Conservation (phyloP, 53 echinoderm and acorn worm species). For the Pentamera pediparva region DNA sequence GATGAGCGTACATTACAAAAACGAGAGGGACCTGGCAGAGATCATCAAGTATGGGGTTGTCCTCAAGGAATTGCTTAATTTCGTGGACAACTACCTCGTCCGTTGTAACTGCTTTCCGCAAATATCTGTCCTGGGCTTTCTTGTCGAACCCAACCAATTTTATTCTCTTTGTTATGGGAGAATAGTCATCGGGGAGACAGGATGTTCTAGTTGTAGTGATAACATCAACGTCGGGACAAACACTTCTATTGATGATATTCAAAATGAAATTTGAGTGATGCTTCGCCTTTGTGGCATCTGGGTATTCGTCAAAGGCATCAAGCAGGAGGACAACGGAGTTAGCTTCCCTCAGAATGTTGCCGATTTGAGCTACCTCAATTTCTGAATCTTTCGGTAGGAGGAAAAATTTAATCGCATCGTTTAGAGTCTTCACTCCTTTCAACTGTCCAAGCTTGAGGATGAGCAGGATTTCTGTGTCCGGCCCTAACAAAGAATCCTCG, state of each 20-base stretch:
- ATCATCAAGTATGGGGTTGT: constrained; percentile 13
- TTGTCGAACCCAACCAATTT: constrained; percentile 7
- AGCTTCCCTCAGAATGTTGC: constrained; percentile 1
- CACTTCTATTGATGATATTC: constrained; percentile 15
- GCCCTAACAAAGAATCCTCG: constrained; percentile 17
- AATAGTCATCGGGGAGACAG: constrained; percentile 7
- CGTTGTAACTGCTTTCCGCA: constrained; percentile 13
- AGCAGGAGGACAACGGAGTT: constrained; percentile 7
- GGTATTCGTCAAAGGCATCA: constrained; percentile 20
- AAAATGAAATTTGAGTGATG: constrained; percentile 6
- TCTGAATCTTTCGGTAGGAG: constrained; percentile 14
- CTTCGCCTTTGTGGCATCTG: not conserved
- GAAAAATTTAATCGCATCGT: constrained; percentile 14
- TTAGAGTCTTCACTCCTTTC: constrained; percentile 19
- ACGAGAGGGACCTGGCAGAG: constrained; percentile 6
- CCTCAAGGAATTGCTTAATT: constrained; percentile 17
- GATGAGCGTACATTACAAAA: constrained; percentile 18
- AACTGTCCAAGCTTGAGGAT: constrained; percentile 20
- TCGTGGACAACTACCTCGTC: constrained; percentile 8
- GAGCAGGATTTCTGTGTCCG: constrained; percentile 11
- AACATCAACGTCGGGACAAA: constrained; percentile 5
- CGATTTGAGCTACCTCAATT: constrained; percentile 7
- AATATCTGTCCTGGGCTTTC: constrained; percentile 15
- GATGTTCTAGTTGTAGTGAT: constrained; percentile 18
- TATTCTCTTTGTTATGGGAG: constrained; percentile 15